Base-by-base conservation (phyloP, 2,797 vertebrate species). In the Danio tinwini region DNA sequence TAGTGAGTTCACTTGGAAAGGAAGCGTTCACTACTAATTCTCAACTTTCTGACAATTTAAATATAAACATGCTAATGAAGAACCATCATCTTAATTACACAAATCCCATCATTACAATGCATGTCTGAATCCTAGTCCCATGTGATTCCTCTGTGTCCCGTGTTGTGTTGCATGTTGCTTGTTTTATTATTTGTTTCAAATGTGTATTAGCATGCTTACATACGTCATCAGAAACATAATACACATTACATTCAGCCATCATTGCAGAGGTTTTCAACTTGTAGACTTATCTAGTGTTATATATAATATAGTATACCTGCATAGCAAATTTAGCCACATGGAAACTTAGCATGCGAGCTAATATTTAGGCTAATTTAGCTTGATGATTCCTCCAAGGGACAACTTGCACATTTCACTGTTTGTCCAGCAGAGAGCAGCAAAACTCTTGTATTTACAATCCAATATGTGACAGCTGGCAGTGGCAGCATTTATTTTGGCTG, bases 361-460 rank as follows among this genome's bases (percentile, higher is more conserved):
- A 52, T 7, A 40, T 53, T 50, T 52, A 50, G 29, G 29, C 45
- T 4, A 19, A 12, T 5, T 40, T 17, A 69, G 49, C 62, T 70
- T 55, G 29, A 2, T 10, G 4, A 55, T 19, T 42, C n/a, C 7
- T 71, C 11, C n/a, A 42, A 70, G 4, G 50, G 17, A 42, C 16
- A 44, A 16, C 11, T 11, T 40, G 61, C 13, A 80, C 53, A 81
- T 86, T 16, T 55, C 67, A 61, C 16, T 74, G 16, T 21, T 47
- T 78, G 71, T 40, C 89, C 92, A 91, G 80, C 49, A 90, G 92
- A 87, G 88, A 8, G 90, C 89, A 91, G 89, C 85, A 92, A 49
- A 88, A 75, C 74, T 79, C 79, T 78, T 78, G 44, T 14, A 58
- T 64, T 44, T 17, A n/a, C 3, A 14, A 11, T 44, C 12, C 17